Percentiles rank a stretch among this genome's conserved stretches.
phyloP scores from a whole-genome alignment of 23 tunicate genomes.

The Ciona savignyi region DNA sequence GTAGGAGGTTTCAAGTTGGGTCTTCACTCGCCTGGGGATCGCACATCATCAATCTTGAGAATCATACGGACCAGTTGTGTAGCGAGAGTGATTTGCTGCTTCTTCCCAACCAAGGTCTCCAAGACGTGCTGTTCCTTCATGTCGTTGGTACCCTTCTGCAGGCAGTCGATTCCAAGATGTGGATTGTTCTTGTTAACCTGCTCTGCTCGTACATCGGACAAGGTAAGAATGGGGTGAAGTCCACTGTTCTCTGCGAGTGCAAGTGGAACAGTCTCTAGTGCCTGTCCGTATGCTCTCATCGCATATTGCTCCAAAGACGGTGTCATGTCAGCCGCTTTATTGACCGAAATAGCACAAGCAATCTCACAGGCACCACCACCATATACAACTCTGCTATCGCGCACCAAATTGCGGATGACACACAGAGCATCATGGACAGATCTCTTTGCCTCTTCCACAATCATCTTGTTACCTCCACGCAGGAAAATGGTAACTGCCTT shows the following conservation, averaged over 20 bases:
- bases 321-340: slow-evolving; percentile 89
- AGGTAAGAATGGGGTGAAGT: slow-evolving; percentile 72
- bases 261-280: slow-evolving; percentile 88
- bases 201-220: slow-evolving; percentile 67
- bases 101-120: slow-evolving; percentile 93
- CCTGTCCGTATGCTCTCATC: slow-evolving; percentile 86
- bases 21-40: slow-evolving; percentile 97
- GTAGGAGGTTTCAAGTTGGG: no score
- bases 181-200: slow-evolving; percentile 80
- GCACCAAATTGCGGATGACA: slow-evolving; percentile 86
- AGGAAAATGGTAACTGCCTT: slow-evolving; percentile 95
- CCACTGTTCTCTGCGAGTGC: slow-evolving; percentile 98
- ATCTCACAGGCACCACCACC: slow-evolving; percentile 98
- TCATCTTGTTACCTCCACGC: slow-evolving; percentile 94
- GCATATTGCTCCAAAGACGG: slow-evolving; percentile 91
- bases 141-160: slow-evolving; percentile 56
- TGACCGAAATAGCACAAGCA: slow-evolving; percentile 85
- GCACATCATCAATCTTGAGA: slow-evolving; percentile 90
- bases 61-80: slow-evolving; percentile 97
- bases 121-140: slow-evolving; percentile 95
- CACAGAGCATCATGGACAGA: slow-evolving; percentile 97
- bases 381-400: slow-evolving; percentile 90
- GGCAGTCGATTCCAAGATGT: slow-evolving; percentile 84
- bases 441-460: slow-evolving; percentile 88
- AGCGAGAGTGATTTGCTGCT: slow-evolving; percentile 95